phyloP scores from a whole-genome alignment of 2,797 vertebrate genomes.

The Acrossocheilus wenchowensis region DNA sequence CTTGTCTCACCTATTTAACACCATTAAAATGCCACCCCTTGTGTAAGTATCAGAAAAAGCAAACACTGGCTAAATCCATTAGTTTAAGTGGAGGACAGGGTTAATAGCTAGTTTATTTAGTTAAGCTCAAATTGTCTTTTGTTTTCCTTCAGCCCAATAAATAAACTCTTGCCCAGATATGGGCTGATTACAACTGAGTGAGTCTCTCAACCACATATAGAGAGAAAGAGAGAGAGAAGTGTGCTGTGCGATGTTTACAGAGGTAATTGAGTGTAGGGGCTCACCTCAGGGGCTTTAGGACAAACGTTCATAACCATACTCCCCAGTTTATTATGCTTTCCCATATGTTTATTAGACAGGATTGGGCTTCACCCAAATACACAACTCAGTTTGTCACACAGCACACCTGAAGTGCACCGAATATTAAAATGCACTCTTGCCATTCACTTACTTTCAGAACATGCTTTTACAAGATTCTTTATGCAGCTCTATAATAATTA shows the following conservation, averaged over 20 bases:
- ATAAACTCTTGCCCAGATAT: conserved; percentile 54
- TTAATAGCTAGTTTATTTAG: conserved; percentile 63
- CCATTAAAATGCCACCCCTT: conserved; percentile 33
- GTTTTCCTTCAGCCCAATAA: conserved; percentile 55
- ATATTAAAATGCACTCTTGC: conserved; percentile 15
- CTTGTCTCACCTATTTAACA: conserved; percentile 35
- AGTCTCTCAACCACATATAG: conserved; percentile 23
- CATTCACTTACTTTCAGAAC: conserved; percentile 11
- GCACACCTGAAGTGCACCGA: not conserved
- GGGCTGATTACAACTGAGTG: conserved; percentile 55
- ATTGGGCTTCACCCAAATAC: conserved; percentile 35
- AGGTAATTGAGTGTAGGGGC: conserved; percentile 44
- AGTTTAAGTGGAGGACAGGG: conserved; percentile 58
- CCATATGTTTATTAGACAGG: conserved; percentile 37
- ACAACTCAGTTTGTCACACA: not conserved
- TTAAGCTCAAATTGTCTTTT: conserved; percentile 55
- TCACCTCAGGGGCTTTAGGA: conserved; percentile 36
- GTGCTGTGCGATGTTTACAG: conserved; percentile 62
- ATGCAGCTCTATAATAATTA: conserved; percentile 28
- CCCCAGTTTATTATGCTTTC: conserved; percentile 46
- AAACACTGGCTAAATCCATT: conserved; percentile 56
- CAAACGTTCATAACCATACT: conserved; percentile 22
- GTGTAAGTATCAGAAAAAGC: conserved; percentile 47
- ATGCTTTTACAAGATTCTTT: conserved; percentile 31
- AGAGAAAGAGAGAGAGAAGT: conserved; percentile 32